Base-by-base conservation (phyloP, 2,888 invertebrate species). In the Bhutanitis thaidina region DNA sequence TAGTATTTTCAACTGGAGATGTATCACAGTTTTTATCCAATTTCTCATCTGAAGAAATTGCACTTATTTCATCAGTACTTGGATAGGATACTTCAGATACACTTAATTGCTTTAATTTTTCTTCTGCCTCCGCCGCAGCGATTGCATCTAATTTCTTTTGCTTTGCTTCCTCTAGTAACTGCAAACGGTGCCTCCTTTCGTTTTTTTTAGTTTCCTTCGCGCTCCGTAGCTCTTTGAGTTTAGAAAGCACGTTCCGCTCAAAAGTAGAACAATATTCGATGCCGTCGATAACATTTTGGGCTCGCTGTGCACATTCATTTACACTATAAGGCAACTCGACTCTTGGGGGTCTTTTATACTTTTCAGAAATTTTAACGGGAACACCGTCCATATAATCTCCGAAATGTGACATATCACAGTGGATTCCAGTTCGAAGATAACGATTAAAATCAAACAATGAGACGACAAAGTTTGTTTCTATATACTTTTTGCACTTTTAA, bases 361-460 rank as follows among this genome's bases (percentile, higher is more conserved):
- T 94, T 80, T 97, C 96, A 41, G 95, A 94, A 80, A 97, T 96
- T 90, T 96, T 96, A 54, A 97, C 96, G 69, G 95, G 94, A 64
- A 97, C 93, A 61, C 94, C 94, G 82, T 96, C 96, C 93, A 95
- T 94, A 70, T 92, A 94, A 71, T 92, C 91, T 29, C 79, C 78
- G 60, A 85, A 87, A 75, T 86, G 88, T 75, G 87, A 87, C 89
- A 89, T 89, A 79, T 77, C 86, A 79, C 74, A 62, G 59, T 58
- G 61, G 41, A 60, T 69, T 58, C 59, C 60, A 57, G 52, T 54
- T 58, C 59, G 57, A 52, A 69, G 69, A 72, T 74, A 78, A 64
- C 56, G 61, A 69, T 67, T 69, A 69, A 61, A 69, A 69, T 69
- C 71, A 82, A 77, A 81, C 79, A 83, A 85, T 79, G 80, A 83